Percentiles rank a stretch among this genome's conserved stretches.
Conservation (phyloP, 2,888 invertebrate species). For the Agrochola litura region DNA sequence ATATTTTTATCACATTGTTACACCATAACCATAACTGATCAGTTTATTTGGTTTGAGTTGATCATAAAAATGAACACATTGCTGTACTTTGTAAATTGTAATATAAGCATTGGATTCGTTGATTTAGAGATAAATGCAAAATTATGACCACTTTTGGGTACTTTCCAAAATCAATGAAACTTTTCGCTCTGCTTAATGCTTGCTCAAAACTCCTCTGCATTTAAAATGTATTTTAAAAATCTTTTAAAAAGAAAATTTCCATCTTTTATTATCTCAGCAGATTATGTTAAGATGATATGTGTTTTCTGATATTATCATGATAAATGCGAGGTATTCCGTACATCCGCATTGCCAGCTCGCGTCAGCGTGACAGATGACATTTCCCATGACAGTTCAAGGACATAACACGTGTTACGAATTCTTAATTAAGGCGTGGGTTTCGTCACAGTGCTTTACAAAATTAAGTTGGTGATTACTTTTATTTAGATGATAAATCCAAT, state of each 20-base stretch:
- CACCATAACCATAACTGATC: no score
- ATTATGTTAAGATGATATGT: constrained; percentile 15
- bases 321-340: constrained; percentile 17
- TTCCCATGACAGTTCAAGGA: constrained; percentile 61
- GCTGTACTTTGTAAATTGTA: no score
- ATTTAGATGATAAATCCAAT: constrained; percentile 21
- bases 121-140: no score
- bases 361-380: constrained; percentile 37
- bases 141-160: no score
- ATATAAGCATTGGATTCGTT: no score
- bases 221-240: not conserved
- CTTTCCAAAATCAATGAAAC: no score
- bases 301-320: constrained; percentile 27
- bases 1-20: no score
- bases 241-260: constrained; percentile 1
- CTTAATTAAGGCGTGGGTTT: constrained; percentile 47
- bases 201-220: no score
- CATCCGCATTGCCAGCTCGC: constrained; percentile 52
- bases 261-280: not conserved
- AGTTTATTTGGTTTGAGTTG: no score
- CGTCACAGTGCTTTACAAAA: constrained; percentile 41
- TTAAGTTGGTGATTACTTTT: constrained; percentile 24
- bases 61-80: no score
- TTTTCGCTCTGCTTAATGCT: no score
- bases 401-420: constrained; percentile 51